Base-by-base conservation (phyloP, 1,140 invertebrate species). In the Vanessa atalanta region DNA sequence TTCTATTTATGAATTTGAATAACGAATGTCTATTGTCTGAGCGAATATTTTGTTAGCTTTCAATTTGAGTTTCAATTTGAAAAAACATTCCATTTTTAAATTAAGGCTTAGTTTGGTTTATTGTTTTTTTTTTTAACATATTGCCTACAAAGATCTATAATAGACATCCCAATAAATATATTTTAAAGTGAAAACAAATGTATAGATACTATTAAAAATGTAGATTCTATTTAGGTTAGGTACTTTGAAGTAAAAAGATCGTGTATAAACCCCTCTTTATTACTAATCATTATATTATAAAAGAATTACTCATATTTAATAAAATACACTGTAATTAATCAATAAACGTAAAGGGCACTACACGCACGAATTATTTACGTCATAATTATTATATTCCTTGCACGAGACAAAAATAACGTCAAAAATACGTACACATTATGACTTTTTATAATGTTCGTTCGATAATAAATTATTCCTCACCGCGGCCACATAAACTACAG, bases 1-100 rank as follows among this genome's bases (percentile, higher is more conserved):
- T 63, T 70, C 55, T 50, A 63, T 70, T 70, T 70, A 61, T 65
- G 47, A 51, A 65, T 71, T 71, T 71, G 48, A 71, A 71, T 71
- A 65, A 53, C 47, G n/a, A 63, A 43, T 53, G 20, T 23, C 31
- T 47, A 48, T 70, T 71, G 69, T 63, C 15, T 11, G 61, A 20
- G 14, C 63, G 69, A 63, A 65, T 65, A 50, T 65, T 71, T 65
- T 43, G 31, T 48, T 23, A 57, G 53, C 53, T 57, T 43, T 43
- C 37, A 43, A 43, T 43, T 43, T 8, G 3, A 23, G 53, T 20
- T 57, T 57, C n/a, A 3, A 9, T 57, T 16, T 16, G 12, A 23
- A 57, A 57, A 23, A 57, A 57, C 57, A n/a, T 61, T 57, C 55
- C 12, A 16, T 26, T 37, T 31, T 61, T 15, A 61, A 61, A 61